phyloP scores from a whole-genome alignment of 1,140 invertebrate species.

The Scaptomyza graminum region DNA sequence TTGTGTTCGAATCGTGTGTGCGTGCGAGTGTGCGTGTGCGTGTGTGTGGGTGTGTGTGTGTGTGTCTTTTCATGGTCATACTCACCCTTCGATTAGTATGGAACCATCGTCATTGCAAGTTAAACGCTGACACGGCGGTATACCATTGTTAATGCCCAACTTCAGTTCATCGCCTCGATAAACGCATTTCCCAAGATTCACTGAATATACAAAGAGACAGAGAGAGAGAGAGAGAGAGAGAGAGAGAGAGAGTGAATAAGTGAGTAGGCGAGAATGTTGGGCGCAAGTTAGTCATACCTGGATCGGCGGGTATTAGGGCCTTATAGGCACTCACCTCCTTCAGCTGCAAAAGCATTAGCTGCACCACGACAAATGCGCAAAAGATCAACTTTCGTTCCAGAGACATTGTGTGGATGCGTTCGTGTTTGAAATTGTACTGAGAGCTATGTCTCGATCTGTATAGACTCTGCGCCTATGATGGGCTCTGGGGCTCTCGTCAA shows the following conservation, averaged over 20 bases:
- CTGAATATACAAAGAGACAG: constrained; percentile 21
- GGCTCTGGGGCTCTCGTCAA: constrained; percentile 11
- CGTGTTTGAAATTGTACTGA: constrained; percentile 66
- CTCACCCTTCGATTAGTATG: constrained; percentile 79
- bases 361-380: too few relatives aligned
- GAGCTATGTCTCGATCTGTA: constrained; percentile 8
- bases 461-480: neutral
- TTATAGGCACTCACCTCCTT: constrained; percentile 60
- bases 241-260: neutral
- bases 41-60: constrained; percentile 3
- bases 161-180: constrained; percentile 71
- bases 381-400: constrained; percentile 23
- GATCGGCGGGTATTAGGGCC: constrained; percentile 63
- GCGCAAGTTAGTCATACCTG: constrained; percentile 42
- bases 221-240: neutral
- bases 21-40: neutral
- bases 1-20: neutral
- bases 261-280: neutral
- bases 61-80: constrained; percentile 32
- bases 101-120: constrained; percentile 75
- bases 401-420: constrained; percentile 55
- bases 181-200: constrained; percentile 70
- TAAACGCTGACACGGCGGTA: constrained; percentile 72
- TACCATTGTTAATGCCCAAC: constrained; percentile 63
- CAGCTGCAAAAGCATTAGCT: constrained; percentile 3